Evolutionary conservation across 2,888 invertebrate genomes (phyloP).

Genomic region (Hypomecis punctinalis): DNA sequence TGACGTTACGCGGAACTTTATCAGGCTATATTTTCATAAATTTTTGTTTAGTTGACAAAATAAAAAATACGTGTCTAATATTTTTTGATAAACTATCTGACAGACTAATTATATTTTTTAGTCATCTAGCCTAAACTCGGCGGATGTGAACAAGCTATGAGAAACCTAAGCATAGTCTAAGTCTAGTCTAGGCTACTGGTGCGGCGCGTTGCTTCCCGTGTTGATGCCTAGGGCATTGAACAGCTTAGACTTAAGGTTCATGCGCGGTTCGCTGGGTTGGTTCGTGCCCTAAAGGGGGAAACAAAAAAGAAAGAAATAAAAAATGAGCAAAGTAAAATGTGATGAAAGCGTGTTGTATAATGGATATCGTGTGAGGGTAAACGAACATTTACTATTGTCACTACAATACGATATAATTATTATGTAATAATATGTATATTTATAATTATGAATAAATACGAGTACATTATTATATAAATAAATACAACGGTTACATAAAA

Average conservation of each 20-base stretch:
- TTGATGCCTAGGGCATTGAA: conserved; percentile 94
- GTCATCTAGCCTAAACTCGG: conserved; percentile 10
- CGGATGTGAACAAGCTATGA: conserved; percentile 21
- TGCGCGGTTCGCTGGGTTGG: conserved; percentile 89
- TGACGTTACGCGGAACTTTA: no score
- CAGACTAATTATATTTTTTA: no score
- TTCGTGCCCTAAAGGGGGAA: conserved; percentile 86
- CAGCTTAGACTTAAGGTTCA: conserved; percentile 93
- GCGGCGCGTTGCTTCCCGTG: conserved; percentile 82
- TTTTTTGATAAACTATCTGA: no score
- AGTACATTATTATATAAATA: no score
- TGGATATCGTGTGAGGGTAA: conserved; percentile 36
- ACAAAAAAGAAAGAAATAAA: conserved; percentile 77
- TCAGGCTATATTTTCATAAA: no score
- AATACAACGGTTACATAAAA: no score
- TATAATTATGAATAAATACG: no score
- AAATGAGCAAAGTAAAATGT: conserved; percentile 63
- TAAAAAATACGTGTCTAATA: no score
- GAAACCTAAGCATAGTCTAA: conserved; percentile 37
- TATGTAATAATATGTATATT: no score
- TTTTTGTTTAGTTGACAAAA: no score
- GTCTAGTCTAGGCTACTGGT: conserved; percentile 69
- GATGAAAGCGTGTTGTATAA: conserved; percentile 43
- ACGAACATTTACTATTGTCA: neutral
- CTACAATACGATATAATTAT: no score